Evolutionary conservation across 2,888 invertebrate species (phyloP), one percentile per base, ranked within the genome.

Genomic region (Neoaliturus tenellus): DNA sequence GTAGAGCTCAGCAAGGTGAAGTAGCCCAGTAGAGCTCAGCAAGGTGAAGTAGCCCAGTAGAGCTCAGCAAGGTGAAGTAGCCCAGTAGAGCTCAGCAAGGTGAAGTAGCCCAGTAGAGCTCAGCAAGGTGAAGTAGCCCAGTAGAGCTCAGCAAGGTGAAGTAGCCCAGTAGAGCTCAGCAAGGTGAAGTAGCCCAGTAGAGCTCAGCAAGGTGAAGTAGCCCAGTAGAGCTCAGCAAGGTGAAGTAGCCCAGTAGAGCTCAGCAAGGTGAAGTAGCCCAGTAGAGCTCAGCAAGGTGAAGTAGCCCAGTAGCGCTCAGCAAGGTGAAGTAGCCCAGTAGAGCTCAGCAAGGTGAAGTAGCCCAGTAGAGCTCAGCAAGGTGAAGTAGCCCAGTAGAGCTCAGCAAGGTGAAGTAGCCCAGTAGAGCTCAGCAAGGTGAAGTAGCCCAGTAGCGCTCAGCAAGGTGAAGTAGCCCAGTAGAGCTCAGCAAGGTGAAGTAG

Each of bases 71-170:
- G n/a, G n/a, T n/a, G n/a, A 55, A 55, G 55, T 55, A 55, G 55
- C 2, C 55, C 55, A 55, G 23, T 5, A 23, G 1, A 55, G 20
- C 55, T 55, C 23, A 3, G 6, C 23, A 55, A 55, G 55, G 55
- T 23, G 2, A 55, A 55, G 55, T 55, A 23, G n/a, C n/a, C n/a
- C n/a, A n/a, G n/a, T n/a, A n/a, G n/a, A n/a, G n/a, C n/a, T n/a
- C n/a, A n/a, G n/a, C n/a, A n/a, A n/a, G n/a, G n/a, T n/a, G n/a
- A 55, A 55, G 55, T 55, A 55, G 55, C 2, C 55, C 55, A 55
- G 23, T 5, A 23, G 1, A 55, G 20, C 55, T 55, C 23, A 3
- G 6, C 23, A 55, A 55, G 55, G 55, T 23, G 2, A 55, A 55
- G 55, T 55, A 23, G n/a, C n/a, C n/a, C n/a, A n/a, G n/a, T n/a